Evolutionary conservation across 2,888 invertebrate species (phyloP), one percentile per base, ranked within the genome.

Genomic region (Creontiades dilutus): DNA sequence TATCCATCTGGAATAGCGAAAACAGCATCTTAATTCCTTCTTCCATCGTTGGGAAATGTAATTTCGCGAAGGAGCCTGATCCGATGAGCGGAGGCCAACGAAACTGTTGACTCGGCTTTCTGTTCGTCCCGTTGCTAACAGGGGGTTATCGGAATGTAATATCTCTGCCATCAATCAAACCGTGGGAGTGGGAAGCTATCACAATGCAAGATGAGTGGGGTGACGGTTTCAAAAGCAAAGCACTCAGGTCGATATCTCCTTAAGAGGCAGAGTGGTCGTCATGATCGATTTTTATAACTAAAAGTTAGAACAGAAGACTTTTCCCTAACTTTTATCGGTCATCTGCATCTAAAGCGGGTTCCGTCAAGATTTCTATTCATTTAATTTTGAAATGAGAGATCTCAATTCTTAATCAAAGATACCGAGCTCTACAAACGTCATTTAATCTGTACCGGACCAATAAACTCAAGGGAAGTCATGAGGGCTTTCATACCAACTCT

Each of bases 101-200:
- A 68, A 68, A 68, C 68, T 68, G 68, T 68, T 68, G 68, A 68
- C 68, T 68, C 68, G 23, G 23, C 68, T 68, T n/a, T 57, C 68
- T 68, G 68, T 68, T 68, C 68, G 3, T 27, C 68, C 5, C 68
- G 23, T 23, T 27, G 5, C 19, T 11, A 27, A 68, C 68, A 23
- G 68, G 23, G 61, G 2, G 12, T 3, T 7, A 52, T 52, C 52
- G 14, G 37, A 11, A 19, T 7, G 23, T 68, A 13, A 27, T 23
- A 68, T 27, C 23, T 68, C 27, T 9, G 68, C 23, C 68, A 68
- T 68, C 68, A 68, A 23, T 68, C 68, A 23, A 68, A 68, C 68
- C 13, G 11, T 23, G 12, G 23, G 19, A 68, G 19, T 68, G 68
- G 68, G 23, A 68, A 27, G 7, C 57, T n/a, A 57, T 68, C 19